These are phyloP conservation scores for Eupristina koningsbergeri DNA, from an alignment of 1,140 invertebrate genomes.

Conservation along the genomic window DNA sequence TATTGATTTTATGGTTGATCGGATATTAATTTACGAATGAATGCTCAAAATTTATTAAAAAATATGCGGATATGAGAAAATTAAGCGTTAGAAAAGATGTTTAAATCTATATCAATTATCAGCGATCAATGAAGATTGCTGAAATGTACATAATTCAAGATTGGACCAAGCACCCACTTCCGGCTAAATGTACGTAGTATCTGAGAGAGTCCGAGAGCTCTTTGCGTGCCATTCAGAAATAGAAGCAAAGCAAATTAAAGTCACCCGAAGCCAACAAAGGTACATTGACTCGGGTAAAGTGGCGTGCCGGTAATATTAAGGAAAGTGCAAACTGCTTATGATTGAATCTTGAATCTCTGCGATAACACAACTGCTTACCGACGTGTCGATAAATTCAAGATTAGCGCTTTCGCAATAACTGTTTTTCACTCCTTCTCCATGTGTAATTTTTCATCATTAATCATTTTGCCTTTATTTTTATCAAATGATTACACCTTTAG, in stretches of 20 bases:
- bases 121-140: background rate
- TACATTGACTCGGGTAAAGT: constrained; percentile 37
- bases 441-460: too few species aligned
- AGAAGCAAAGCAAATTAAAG: background rate
- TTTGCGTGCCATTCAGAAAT: constrained; percentile 28
- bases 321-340: constrained; percentile 28
- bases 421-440: background rate
- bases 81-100: too few species aligned
- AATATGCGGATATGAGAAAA: too few species aligned
- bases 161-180: background rate
- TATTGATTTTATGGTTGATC: too few species aligned
- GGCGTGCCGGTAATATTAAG: constrained; percentile 25
- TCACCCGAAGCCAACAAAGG: constrained; percentile 10
- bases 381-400: background rate
- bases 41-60: too few species aligned
- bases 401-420: background rate
- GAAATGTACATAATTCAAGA: background rate
- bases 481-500: too few species aligned
- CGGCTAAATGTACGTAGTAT: background rate
- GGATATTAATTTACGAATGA: too few species aligned
- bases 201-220: background rate
- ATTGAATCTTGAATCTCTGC: background rate
- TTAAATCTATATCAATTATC: background rate
- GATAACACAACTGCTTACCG: background rate
- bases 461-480: too few species aligned